Evolutionary conservation across 2,113 vertebrate genomes (phyloP).

Genomic region (Gadus chalcogrammus): DNA sequence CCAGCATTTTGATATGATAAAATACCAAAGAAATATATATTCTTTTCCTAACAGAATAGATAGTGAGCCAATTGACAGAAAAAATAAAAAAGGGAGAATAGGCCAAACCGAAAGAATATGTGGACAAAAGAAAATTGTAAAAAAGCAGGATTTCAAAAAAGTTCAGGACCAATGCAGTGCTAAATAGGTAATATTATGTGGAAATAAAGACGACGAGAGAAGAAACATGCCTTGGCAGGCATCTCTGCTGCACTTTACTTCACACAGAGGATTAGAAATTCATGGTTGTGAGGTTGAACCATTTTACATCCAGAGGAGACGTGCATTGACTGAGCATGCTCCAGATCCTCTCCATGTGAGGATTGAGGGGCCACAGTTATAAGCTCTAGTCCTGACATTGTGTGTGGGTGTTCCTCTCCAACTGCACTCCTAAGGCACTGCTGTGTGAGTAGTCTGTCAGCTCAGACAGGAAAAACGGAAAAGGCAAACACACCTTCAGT

Average conservation of each 20-base stretch:
- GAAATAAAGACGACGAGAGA: conserved; percentile 25
- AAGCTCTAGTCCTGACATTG: conserved; percentile 60
- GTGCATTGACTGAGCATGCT: conserved; percentile 56
- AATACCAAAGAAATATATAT: no score
- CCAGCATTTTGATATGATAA: no score
- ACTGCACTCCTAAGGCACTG: conserved; percentile 27
- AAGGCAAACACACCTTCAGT: conserved; percentile 41
- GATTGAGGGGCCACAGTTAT: conserved; percentile 48
- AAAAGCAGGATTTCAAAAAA: neutral
- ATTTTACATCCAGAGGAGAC: conserved; percentile 63
- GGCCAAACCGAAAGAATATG: neutral
- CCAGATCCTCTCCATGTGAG: conserved; percentile 29
- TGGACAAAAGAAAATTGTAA: neutral
- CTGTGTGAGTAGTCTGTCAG: conserved; percentile 31
- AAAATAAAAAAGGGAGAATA: neutral
- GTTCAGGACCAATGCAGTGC: conserved; percentile 7
- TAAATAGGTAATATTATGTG: conserved; percentile 21
- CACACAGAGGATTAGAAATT: conserved; percentile 61
- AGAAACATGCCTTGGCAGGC: conserved; percentile 65
- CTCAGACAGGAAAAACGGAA: conserved; percentile 41
- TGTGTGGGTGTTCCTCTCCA: conserved; percentile 32
- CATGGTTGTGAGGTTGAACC: conserved; percentile 72
- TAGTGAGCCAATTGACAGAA: no score
- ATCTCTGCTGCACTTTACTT: conserved; percentile 43
- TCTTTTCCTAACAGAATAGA: no score